These are phyloP conservation scores for Rambutsinella grinnellia DNA, from an alignment of 2,888 invertebrate species.

Conservation along the genomic window DNA sequence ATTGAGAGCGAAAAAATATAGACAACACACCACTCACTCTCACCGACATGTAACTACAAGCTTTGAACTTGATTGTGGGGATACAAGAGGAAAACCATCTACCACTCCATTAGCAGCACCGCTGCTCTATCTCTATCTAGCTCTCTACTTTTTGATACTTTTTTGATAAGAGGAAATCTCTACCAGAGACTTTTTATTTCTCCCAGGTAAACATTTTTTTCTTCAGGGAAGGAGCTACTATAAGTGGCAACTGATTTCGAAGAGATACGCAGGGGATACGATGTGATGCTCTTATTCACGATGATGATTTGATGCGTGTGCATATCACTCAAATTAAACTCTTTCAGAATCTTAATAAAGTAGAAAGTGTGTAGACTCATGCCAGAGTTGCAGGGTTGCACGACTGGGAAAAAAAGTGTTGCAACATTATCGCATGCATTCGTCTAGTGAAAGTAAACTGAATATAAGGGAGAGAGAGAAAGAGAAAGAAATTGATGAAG, in stretches of 20 bases:
- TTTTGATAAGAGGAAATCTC: no score
- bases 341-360: not conserved
- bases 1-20: not conserved
- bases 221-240: not conserved
- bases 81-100: not conserved
- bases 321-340: slow-evolving; percentile 18
- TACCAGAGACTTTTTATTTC: not conserved
- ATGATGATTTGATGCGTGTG: not conserved
- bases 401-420: not conserved
- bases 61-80: not conserved
- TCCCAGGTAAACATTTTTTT: not conserved
- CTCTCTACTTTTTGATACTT: no score
- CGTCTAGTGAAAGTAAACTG: not conserved
- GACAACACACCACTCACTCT: not conserved
- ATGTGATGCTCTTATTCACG: no score
- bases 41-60: not conserved
- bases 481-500: slow-evolving; percentile 23
- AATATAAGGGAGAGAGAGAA: not conserved
- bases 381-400: not conserved
- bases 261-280: no score
- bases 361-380: not conserved
- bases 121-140: no score
- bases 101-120: not conserved
- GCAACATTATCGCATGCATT: not conserved
- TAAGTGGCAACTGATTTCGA: not conserved